A percentile compares a stretch with the other conserved stretches of the same genome.
Evolutionary conservation across 2,113 vertebrate species (phyloP).

Genomic region (Pluvianellus socialis): DNA sequence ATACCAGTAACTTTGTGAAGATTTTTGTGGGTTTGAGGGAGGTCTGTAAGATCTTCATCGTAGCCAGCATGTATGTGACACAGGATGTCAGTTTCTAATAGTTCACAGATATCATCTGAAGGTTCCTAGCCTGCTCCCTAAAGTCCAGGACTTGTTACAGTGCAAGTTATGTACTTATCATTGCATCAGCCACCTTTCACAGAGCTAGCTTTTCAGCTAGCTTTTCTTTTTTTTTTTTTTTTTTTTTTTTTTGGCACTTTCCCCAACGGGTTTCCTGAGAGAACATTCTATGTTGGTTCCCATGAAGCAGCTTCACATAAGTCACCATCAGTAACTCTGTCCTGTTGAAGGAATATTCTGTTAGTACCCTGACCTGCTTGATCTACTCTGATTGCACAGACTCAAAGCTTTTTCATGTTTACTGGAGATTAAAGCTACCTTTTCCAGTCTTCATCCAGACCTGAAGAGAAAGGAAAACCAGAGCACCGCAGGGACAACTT

Average conservation of each 20-base stretch:
- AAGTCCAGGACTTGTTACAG: background rate
- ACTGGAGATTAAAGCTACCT: background rate
- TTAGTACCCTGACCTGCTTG: background rate
- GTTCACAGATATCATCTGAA: background rate
- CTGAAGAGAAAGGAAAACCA: background rate
- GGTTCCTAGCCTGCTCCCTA: background rate
- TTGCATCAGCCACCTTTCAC: background rate
- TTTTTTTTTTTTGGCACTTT: too few species aligned
- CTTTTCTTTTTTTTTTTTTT: too few species aligned
- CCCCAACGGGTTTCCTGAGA: background rate
- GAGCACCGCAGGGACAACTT: background rate
- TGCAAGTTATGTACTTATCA: background rate
- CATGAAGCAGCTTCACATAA: background rate
- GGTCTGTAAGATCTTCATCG: background rate
- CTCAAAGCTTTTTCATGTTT: background rate
- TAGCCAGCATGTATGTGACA: fast-evolving
- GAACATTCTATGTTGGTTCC: background rate
- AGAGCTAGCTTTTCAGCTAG: background rate
- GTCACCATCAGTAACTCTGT: background rate
- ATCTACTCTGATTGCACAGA: background rate
- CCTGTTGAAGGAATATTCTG: background rate
- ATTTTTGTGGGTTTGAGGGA: background rate
- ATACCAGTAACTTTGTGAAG: too few species aligned
- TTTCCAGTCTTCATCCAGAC: background rate
- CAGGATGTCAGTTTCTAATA: background rate